These are phyloP conservation scores for Megaptera novaeangliae DNA, from an alignment of 2,113 vertebrate genomes.

Conservation along the genomic window DNA sequence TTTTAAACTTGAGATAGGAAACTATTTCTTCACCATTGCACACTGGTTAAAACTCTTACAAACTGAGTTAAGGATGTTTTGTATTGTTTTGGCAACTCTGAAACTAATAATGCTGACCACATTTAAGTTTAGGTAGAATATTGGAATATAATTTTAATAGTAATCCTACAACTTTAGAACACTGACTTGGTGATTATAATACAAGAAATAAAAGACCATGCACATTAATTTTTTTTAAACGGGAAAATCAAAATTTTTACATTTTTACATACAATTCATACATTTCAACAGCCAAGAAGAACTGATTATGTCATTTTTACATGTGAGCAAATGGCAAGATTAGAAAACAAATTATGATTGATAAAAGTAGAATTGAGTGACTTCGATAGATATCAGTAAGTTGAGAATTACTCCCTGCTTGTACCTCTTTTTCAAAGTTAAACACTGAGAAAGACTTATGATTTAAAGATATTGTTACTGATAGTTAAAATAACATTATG, in stretches of 20 bases:
- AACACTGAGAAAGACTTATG: slow-evolving; percentile 47
- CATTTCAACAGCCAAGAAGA: slow-evolving; percentile 25
- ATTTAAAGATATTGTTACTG: slow-evolving; percentile 46
- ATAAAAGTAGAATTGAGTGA: not conserved
- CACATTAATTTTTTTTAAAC: not conserved
- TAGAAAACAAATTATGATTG: not conserved
- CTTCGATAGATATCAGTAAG: not conserved
- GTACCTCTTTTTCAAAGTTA: slow-evolving; percentile 31
- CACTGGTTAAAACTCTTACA: not conserved
- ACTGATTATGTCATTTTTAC: slow-evolving; percentile 4
- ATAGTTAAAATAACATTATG: slow-evolving; percentile 62
- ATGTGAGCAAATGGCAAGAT: slow-evolving; percentile 12
- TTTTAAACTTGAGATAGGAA: slow-evolving; percentile 8
- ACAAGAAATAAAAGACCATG: not conserved
- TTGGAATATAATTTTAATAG: not conserved
- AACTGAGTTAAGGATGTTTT: not conserved
- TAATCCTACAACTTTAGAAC: not conserved
- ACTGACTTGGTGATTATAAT: slow-evolving; percentile 5
- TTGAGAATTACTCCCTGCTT: slow-evolving; percentile 28
- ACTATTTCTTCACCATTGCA: not conserved
- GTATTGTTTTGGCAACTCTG: not conserved
- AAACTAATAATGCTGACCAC: slow-evolving; percentile 13
- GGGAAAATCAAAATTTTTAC: not conserved
- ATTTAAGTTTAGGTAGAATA: not conserved
- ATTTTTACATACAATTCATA: slow-evolving; percentile 41